Evolutionary conservation across 2,888 invertebrate species (phyloP).

Genomic region (Patella caerulea): DNA sequence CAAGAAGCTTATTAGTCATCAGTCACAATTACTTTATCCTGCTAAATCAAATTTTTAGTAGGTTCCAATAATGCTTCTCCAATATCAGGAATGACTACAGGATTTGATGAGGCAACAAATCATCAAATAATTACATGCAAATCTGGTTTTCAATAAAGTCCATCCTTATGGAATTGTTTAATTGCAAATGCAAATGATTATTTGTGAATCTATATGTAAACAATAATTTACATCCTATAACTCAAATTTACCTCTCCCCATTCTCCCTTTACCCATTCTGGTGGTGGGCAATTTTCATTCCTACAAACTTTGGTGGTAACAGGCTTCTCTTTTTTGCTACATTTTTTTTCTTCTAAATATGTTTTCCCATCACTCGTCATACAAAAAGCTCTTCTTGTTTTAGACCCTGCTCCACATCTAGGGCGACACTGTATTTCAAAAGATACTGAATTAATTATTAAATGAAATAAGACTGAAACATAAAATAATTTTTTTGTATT

Average conservation of each 20-base stretch:
- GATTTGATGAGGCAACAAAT: too few relatives aligned
- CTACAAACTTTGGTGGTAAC: conserved; percentile 63
- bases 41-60: too few relatives aligned
- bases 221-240: neutral
- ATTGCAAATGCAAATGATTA: too few relatives aligned
- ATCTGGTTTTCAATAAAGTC: too few relatives aligned
- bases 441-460: too few relatives aligned
- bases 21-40: neutral
- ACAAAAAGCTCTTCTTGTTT: conserved; percentile 63
- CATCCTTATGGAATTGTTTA: too few relatives aligned
- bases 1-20: too few relatives aligned
- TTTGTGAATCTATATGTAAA: neutral
- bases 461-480: too few relatives aligned
- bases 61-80: too few relatives aligned
- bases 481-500: too few relatives aligned
- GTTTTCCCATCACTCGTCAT: conserved; percentile 59
- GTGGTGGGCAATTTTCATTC: conserved; percentile 57
- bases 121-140: too few relatives aligned
- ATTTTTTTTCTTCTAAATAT: conserved; percentile 71
- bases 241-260: conserved; percentile 59
- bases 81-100: too few relatives aligned
- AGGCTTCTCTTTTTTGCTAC: conserved; percentile 72
- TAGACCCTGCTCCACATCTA: conserved; percentile 60
- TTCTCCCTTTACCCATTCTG: conserved; percentile 59
- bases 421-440: conserved; percentile 55